phyloP scores from a whole-genome alignment of 2,888 invertebrate species.

The Limenitis camilla region DNA sequence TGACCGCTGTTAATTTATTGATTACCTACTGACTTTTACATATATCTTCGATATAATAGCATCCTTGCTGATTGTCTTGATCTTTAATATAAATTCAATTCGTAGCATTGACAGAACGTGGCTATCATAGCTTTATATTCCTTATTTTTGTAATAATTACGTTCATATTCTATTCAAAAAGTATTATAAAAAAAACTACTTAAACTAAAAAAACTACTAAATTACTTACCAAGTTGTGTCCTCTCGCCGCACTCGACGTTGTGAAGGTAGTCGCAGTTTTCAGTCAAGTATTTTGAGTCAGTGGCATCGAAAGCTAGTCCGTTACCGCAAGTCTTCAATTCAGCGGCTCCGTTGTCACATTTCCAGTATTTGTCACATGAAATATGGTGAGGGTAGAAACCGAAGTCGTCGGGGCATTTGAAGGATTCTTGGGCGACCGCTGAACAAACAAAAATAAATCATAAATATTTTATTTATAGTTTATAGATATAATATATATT shows the following conservation, averaged over 20 bases:
- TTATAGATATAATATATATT: no score
- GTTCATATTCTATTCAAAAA: no score
- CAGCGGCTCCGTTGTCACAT: constrained; percentile 91
- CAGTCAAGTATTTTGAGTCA: constrained; percentile 91
- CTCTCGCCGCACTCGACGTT: constrained; percentile 95
- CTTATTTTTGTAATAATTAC: no score
- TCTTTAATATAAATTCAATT: constrained; percentile 8
- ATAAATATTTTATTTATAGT: background rate
- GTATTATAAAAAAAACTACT: no score
- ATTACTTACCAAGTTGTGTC: constrained; percentile 82
- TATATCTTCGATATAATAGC: background rate
- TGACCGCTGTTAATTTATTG: constrained; percentile 42
- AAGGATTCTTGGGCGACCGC: constrained; percentile 86
- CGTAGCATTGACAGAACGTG: background rate
- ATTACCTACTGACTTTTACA: background rate
- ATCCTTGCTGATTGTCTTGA: constrained; percentile 10
- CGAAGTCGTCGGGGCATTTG: constrained; percentile 95
- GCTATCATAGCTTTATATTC: no score
- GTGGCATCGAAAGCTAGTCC: constrained; percentile 93
- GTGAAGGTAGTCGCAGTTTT: constrained; percentile 96
- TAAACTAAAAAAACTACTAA: no score
- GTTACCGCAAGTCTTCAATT: constrained; percentile 94
- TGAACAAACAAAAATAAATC: constrained; percentile 50
- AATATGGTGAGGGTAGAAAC: constrained; percentile 91
- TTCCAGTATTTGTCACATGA: constrained; percentile 98